Conservation (phyloP, 2,113 vertebrate genomes). For the Sphyrna mokarran region DNA sequence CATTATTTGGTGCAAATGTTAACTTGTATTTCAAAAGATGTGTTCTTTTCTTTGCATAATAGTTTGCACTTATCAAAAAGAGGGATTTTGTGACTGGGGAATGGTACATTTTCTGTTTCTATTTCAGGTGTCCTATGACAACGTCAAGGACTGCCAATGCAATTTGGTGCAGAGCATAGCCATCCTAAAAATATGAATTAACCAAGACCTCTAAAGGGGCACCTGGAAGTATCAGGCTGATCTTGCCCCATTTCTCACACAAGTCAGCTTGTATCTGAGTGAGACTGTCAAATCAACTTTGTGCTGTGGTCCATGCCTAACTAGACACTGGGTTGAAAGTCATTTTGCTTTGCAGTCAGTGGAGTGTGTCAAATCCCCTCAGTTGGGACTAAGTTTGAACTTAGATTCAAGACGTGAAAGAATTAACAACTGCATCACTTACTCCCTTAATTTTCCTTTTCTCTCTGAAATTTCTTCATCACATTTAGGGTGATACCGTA, state of each 20-base stretch:
- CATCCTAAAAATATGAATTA: not conserved
- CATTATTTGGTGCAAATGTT: not conserved
- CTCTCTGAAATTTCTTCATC: not conserved
- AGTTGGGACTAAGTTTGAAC: not conserved
- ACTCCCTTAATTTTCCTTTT: not conserved
- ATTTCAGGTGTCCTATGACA: not conserved
- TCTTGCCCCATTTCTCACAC: not conserved
- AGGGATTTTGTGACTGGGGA: not conserved
- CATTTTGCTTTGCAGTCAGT: not conserved
- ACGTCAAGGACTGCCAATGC: not conserved
- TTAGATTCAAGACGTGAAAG: not conserved
- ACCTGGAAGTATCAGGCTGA: not conserved
- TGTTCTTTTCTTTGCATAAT: conserved; percentile 1
- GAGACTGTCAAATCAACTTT: conserved; percentile 12
- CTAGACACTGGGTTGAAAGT: not conserved
- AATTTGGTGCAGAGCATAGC: not conserved
- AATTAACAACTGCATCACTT: not conserved
- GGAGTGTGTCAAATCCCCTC: not conserved
- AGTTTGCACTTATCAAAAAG: not conserved
- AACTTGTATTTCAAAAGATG: not conserved
- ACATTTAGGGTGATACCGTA: not conserved
- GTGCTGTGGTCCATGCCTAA: not conserved
- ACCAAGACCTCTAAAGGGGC: not conserved
- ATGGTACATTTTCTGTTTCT: not conserved
- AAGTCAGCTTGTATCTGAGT: not conserved